Conservation (phyloP, 2,797 vertebrate species). For the Tamandua tetradactyla region DNA sequence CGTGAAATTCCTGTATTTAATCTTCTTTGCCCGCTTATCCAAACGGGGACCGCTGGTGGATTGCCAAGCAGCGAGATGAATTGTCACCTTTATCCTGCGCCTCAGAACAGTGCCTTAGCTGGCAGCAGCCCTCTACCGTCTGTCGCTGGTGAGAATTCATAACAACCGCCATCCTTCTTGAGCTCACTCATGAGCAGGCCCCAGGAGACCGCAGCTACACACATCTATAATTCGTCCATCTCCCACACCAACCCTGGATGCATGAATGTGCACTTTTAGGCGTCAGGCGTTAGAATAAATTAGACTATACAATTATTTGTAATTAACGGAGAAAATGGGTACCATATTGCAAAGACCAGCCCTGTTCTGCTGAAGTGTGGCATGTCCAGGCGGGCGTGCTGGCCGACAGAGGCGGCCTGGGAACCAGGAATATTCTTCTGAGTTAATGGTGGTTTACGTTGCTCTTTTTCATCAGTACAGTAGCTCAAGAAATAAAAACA, state of each 20-base stretch:
- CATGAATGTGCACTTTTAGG: conserved; percentile 73
- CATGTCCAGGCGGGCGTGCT: not conserved
- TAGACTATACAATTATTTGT: conserved; percentile 70
- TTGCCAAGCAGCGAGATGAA: conserved; percentile 60
- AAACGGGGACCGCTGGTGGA: conserved; percentile 49
- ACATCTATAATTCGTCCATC: conserved; percentile 70
- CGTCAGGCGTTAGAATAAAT: conserved; percentile 76
- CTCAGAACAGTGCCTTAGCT: not conserved
- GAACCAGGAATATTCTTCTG: conserved; percentile 62
- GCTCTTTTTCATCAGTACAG: conserved; percentile 70
- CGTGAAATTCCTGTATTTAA: conserved; percentile 48
- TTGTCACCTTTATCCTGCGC: not conserved
- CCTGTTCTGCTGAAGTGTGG: conserved; percentile 25
- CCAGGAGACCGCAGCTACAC: conserved; percentile 67
- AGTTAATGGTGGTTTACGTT: conserved; percentile 60
- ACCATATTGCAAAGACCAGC: conserved; percentile 32
- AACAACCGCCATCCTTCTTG: conserved; percentile 29
- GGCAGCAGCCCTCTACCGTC: not conserved
- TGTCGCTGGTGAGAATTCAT: conserved; percentile 50
- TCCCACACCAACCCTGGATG: conserved; percentile 70
- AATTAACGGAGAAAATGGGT: conserved; percentile 62
- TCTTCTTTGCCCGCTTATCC: conserved; percentile 66
- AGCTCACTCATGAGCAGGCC: conserved; percentile 46
- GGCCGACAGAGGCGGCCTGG: conserved; percentile 20
- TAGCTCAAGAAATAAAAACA: conserved; percentile 69